Percentiles rank a stretch among this genome's conserved stretches.
Evolutionary conservation across 1,140 invertebrate species (phyloP).

Genomic region (Leptonema lineaticorne): DNA sequence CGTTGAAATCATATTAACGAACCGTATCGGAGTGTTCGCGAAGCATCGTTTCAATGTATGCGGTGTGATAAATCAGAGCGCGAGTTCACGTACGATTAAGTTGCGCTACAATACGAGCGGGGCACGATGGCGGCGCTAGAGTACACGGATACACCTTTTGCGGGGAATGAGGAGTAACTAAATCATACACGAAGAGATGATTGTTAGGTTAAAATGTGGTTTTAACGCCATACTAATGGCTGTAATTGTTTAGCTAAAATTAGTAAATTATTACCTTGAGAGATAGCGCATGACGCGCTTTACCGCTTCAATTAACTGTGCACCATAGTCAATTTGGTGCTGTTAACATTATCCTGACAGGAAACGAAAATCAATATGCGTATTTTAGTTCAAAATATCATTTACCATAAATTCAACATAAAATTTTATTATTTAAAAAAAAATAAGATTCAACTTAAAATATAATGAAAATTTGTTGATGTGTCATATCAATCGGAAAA

Average conservation of each 20-base stretch:
- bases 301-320: background rate
- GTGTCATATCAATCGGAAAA: too few relatives aligned
- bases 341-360: too few relatives aligned
- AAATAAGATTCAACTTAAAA: too few relatives aligned
- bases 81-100: conserved; percentile 16
- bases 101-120: background rate
- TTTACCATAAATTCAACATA: too few relatives aligned
- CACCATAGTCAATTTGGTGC: background rate
- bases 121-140: background rate
- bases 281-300: background rate
- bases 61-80: conserved; percentile 21
- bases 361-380: too few relatives aligned
- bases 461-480: too few relatives aligned
- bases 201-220: conserved; percentile 6
- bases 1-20: conserved; percentile 18
- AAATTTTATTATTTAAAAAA: too few relatives aligned
- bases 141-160: too few relatives aligned
- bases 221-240: background rate
- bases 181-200: background rate
- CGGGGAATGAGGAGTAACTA: background rate
- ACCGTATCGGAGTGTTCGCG: background rate
- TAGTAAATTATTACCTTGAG: background rate
- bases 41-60: too few relatives aligned
- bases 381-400: too few relatives aligned
- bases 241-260: conserved; percentile 7